Evolutionary conservation across 2,888 invertebrate species (phyloP).

Genomic region (Spodoptera exigua): DNA sequence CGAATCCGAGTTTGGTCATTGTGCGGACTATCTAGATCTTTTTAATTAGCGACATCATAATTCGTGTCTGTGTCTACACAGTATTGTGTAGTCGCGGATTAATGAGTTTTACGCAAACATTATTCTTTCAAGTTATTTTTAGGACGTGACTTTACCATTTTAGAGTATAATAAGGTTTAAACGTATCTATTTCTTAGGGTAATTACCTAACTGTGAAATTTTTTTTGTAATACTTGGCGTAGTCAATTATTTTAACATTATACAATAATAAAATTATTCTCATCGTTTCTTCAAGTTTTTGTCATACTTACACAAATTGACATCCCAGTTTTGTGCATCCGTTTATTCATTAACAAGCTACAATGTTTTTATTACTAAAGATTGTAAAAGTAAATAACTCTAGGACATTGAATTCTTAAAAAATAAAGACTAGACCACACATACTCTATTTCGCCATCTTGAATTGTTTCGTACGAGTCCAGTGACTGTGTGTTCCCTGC

Average conservation of each 20-base stretch:
- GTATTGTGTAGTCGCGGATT: constrained; percentile 30
- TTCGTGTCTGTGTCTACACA: constrained; percentile 42
- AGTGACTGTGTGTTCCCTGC: constrained; percentile 35
- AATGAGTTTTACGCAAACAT: constrained; percentile 41
- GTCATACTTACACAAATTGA: too few relatives aligned
- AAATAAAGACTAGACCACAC: neutral
- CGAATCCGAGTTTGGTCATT: constrained; percentile 73
- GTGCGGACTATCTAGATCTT: constrained; percentile 77
- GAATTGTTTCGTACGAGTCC: constrained; percentile 4
- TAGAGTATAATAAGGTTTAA: constrained; percentile 2
- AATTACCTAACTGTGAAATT: neutral
- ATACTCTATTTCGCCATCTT: neutral
- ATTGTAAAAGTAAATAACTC: too few relatives aligned
- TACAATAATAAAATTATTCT: too few relatives aligned
- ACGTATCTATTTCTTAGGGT: neutral
- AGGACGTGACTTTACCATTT: constrained; percentile 13
- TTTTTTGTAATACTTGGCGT: neutral
- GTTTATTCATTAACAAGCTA: too few relatives aligned
- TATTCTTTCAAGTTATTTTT: constrained; percentile 21
- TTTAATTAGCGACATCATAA: constrained; percentile 55
- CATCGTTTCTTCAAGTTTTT: too few relatives aligned
- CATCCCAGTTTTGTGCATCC: too few relatives aligned
- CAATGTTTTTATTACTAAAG: too few relatives aligned
- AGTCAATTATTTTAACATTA: too few relatives aligned
- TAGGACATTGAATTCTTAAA: too few relatives aligned